Base-by-base conservation (phyloP, 2,888 invertebrate genomes). In the Nudaria mundana region DNA sequence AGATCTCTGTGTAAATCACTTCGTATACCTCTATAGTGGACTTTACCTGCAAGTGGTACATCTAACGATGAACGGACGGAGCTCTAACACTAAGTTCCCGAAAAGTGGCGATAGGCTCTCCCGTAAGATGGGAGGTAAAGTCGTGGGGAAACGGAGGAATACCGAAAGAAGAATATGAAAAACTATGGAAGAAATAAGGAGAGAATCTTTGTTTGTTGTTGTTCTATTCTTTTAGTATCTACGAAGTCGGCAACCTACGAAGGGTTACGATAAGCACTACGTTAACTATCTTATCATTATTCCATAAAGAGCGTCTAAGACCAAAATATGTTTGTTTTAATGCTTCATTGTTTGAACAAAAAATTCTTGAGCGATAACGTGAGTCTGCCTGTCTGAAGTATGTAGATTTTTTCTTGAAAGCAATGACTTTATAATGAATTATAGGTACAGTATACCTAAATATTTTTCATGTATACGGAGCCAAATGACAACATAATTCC, bases 311-410 rank as follows among this genome's bases (percentile, higher is more conserved):
- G 52, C 49, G 37, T 48, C 48, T 7, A 65, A 65, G 72, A 77
- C 71, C 63, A 66, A 70, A 74, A 63, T 63, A 67, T 68, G 63
- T 38, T 70, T 73, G 71, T 71, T 72, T 67, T 76, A 65, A 64
- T 61, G 61, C 61, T 61, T 67, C 64, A 66, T 63, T 84, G 83
- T 85, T 83, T 85, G 66, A 63, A 66, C 61, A 64, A 62, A 47
- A 72, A 69, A 85, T 84, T 75, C 83, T 69, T 48, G 22, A 34
- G 53, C 53, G 84, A 85, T 85, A 83, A 81, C 63, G 38, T 48
- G 35, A 11, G 15, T 26, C 24, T 23, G 35, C 30, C n/a, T 26
- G 45, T 37, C 48, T 49, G 37, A 58, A 62, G 56, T 50, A 53
- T 48, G 45, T 45, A 32, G 39, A 57, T 46, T 45, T 55, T 37